Conservation (phyloP, 2,888 invertebrate species). For the Nemurella pictetii region DNA sequence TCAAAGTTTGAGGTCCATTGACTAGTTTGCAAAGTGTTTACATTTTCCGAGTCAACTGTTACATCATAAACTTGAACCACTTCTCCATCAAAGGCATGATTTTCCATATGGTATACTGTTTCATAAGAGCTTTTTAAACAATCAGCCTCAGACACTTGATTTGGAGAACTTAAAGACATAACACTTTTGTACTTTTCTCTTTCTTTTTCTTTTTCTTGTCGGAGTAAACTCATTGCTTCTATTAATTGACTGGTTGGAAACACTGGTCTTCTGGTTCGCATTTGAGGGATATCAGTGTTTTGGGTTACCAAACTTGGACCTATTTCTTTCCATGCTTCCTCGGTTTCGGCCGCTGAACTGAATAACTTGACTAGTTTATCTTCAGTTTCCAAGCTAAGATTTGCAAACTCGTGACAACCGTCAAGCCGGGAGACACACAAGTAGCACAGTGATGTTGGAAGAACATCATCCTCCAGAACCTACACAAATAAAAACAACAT, state of each 20-base stretch:
- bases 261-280: neutral
- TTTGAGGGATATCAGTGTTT: neutral
- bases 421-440: slow-evolving; percentile 38
- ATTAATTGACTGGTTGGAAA: neutral
- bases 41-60: neutral
- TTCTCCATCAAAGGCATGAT: neutral
- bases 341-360: neutral
- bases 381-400: slow-evolving; percentile 38
- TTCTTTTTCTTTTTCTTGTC: neutral
- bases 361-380: slow-evolving; percentile 23
- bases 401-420: slow-evolving; percentile 38
- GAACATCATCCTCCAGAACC: slow-evolving; percentile 38
- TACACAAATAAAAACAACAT: neutral
- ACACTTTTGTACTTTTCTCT: no score
- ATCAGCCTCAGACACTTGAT: neutral
- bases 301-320: neutral
- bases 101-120: neutral
- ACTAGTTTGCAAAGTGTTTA: neutral
- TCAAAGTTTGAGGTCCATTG: neutral
- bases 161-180: neutral
- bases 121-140: neutral
- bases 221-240: neutral
- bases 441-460: slow-evolving; percentile 38
- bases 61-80: neutral
- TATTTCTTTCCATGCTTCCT: neutral